Percentiles rank a stretch among this genome's conserved stretches.
Evolutionary conservation across 2,888 invertebrate species (phyloP).

Genomic region (Acronicta alni): DNA sequence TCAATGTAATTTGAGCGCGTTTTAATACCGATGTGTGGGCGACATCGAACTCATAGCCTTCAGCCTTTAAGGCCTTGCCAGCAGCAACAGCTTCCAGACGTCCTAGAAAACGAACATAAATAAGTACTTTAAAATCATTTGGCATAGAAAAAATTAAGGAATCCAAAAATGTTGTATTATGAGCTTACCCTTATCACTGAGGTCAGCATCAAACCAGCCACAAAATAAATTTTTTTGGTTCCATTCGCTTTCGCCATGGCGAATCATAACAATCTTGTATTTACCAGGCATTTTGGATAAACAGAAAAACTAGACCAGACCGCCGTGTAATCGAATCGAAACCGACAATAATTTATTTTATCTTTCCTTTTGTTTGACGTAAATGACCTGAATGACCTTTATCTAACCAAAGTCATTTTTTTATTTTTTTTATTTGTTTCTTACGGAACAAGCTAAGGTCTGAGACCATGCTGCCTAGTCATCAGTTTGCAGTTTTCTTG

Average conservation of each 20-base stretch:
- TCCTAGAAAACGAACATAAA: conserved; percentile 78
- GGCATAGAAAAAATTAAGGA: not conserved
- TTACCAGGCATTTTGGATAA: conserved; percentile 77
- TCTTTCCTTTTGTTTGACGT: conserved; percentile 64
- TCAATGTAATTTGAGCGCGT: conserved; percentile 93
- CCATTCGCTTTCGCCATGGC: conserved; percentile 94
- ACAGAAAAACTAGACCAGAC: conserved; percentile 33
- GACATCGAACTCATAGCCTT: conserved; percentile 92
- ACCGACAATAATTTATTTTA: no score
- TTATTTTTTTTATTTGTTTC: no score
- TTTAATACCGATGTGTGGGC: conserved; percentile 95
- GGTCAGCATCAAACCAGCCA: conserved; percentile 92
- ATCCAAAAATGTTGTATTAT: not conserved
- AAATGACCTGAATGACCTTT: conserved; percentile 76
- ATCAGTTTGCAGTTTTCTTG: no score
- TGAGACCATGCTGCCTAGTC: no score
- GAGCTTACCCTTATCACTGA: conserved; percentile 91
- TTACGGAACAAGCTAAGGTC: no score
- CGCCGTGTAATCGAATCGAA: conserved; percentile 45
- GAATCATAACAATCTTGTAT: conserved; percentile 92
- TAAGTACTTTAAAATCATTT: not conserved
- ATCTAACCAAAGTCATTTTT: no score
- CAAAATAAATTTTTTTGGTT: conserved; percentile 93
- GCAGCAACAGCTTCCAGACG: conserved; percentile 91
- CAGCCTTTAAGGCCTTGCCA: conserved; percentile 92